Evolutionary conservation across 2,888 invertebrate species (phyloP), one percentile per base, ranked within the genome.

Genomic region (Cantharis flavilabris): DNA sequence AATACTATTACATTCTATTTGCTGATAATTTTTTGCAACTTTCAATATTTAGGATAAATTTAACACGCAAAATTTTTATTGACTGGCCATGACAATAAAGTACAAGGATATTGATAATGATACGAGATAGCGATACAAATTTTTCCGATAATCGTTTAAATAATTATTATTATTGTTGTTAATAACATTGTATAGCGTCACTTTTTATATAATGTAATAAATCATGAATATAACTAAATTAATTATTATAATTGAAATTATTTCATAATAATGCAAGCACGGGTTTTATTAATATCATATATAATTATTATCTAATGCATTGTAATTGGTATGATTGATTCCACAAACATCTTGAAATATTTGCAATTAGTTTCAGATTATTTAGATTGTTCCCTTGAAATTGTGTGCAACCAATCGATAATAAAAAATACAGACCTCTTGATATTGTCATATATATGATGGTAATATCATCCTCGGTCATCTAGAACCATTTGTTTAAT

Each of bases 71-170:
- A 75, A 75, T 20, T 71, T 75, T 71, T 63, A 74, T 71, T 20
- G 72, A 73, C 62, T 69, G 76, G n/a, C 76, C 76, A 62, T 73
- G 76, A 76, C 76, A 76, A 76, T 76, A 70, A 62, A 65, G 76
- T 76, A 71, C 73, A 76, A 76, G 76, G 76, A 65, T 76, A 73
- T 16, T 16, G 76, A 76, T 76, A 76, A 76, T 14, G 20, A 13
- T 64, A 64, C 23, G 9, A 26, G 62, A 71, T 69, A 49, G 28
- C 33, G 76, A 76, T 76, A 23, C 10, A 76, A 71, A 62, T 20
- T 75, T 75, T 69, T 28, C 49, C 7, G 23, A 65, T 14, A 69
- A 62, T 33, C 33, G n/a, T 23, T 65, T 65, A 65, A 65, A 18
- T 65, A 9, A 26, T 26, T 1, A 26, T 26, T 26, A 26, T 26